Evolutionary conservation across 2,113 vertebrate genomes (phyloP).

Genomic region (Channa maculata): DNA sequence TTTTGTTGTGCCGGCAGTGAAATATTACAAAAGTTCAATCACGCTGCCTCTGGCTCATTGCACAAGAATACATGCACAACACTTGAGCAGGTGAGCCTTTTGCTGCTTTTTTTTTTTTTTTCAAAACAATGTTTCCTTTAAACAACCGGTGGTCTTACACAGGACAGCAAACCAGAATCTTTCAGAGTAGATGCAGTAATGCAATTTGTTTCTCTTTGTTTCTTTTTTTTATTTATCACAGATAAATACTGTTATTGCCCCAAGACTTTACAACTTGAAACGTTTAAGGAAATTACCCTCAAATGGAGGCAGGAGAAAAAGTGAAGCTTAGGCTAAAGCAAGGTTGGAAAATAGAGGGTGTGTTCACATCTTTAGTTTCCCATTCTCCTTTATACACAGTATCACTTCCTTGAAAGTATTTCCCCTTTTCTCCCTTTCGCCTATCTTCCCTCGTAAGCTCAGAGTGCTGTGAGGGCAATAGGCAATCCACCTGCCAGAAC

Average conservation of each 20-base stretch:
- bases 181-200: no score
- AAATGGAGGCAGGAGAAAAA: not conserved
- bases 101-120: conserved; percentile 14
- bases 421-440: conserved; percentile 1
- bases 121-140: not conserved
- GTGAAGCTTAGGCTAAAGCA: not conserved
- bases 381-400: conserved; percentile 1
- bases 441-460: conserved; percentile 8
- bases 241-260: no score
- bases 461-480: conserved; percentile 9
- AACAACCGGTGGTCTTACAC: not conserved
- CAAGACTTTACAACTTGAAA: no score
- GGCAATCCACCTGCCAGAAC: conserved; percentile 57
- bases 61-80: conserved; percentile 57
- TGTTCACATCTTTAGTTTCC: conserved; percentile 15
- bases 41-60: conserved; percentile 62
- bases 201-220: no score
- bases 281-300: no score
- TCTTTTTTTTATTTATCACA: no score
- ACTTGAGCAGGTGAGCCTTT: conserved; percentile 58
- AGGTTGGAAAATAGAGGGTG: conserved; percentile 18
- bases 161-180: no score
- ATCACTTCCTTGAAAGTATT: conserved; percentile 3
- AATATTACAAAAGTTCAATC: conserved; percentile 78
- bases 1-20: conserved; percentile 73